A percentile compares a stretch with the other conserved stretches of the same genome.
phyloP scores from a whole-genome alignment of 2,113 vertebrate species.

The Spilogale gracilis region DNA sequence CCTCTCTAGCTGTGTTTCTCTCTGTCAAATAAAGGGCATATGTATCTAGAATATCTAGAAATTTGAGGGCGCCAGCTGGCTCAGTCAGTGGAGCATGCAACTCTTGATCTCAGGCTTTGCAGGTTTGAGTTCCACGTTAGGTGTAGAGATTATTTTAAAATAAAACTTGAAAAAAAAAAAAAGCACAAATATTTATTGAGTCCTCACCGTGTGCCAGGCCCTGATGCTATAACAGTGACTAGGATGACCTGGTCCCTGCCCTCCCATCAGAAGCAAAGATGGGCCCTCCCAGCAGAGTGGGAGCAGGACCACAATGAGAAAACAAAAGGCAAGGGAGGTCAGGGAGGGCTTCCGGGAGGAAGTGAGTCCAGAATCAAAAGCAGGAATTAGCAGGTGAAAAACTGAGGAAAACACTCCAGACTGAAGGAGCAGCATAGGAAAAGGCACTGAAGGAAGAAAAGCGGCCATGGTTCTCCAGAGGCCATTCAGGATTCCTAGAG shows the following conservation, averaged over 20 bases:
- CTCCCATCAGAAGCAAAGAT: not conserved
- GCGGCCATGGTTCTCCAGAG: not conserved
- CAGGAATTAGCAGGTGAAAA: not conserved
- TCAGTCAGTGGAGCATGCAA: not conserved
- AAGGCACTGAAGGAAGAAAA: not conserved
- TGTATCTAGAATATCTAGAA: too few relatives aligned
- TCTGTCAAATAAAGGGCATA: too few relatives aligned
- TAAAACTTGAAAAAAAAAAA: not conserved
- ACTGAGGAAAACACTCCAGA: not conserved
- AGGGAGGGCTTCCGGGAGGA: slow-evolving; percentile 6
- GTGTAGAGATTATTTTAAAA: not conserved
- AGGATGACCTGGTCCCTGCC: not conserved
- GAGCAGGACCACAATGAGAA: not conserved
- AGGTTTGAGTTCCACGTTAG: not conserved
- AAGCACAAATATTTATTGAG: not conserved
- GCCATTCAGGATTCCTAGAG: not conserved
- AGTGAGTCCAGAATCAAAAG: not conserved
- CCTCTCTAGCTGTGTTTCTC: too few relatives aligned
- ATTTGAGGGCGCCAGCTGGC: not conserved
- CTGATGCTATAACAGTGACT: not conserved
- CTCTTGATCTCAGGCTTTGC: not conserved
- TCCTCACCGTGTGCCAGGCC: not conserved
- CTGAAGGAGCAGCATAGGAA: not conserved
- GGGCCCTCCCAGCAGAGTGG: not conserved
- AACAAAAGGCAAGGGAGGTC: not conserved